Base-by-base conservation (phyloP, 1,140 invertebrate genomes). In the Heliothis virescens region DNA sequence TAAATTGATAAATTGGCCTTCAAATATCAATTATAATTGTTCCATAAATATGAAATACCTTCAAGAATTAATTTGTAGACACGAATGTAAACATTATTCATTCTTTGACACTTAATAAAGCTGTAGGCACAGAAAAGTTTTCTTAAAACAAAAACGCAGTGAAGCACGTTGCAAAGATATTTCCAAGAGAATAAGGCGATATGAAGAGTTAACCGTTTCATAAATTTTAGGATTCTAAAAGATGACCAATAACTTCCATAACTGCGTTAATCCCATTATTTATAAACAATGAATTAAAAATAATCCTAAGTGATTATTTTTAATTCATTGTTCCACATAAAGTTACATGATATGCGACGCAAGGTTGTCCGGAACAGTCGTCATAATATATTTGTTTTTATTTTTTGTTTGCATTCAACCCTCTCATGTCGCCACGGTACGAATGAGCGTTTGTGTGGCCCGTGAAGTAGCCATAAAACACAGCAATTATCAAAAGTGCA, bases 401-500 rank as follows among this genome's bases (percentile, higher is more conserved):
- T 71, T 71, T 69, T 69, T 53, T 71, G 50, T 71, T 72, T 15
- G 52, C 7, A 72, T 72, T 53, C 29, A 55, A 72, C 69, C 52
- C 26, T 72, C 67, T 57, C 26, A 57, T 72, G 69, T 72, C 52
- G 69, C 55, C 69, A 72, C 26, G 50, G 52, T 15, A 41, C 60
- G 63, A 9, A 55, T 26, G 52, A 57, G 26, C 69, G 52, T 72
- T 72, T 72, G 69, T 72, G 69, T 72, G 69, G 69, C 52, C 52
- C 41, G 34, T 67, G 52, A 72, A 72, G 69, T 72, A 48, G 63
- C 52, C 69, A 72, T 72, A 72, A 72, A 72, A 72, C 69, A 72
- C 69, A 72, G 69, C 69, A 72, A 72, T 72, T 72, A 72, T 72
- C 69, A 72, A 72, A 72, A 72, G 69, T 72, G 69, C 69, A 72